Conservation (phyloP, 2,797 vertebrate species). For the Coluber constrictor region DNA sequence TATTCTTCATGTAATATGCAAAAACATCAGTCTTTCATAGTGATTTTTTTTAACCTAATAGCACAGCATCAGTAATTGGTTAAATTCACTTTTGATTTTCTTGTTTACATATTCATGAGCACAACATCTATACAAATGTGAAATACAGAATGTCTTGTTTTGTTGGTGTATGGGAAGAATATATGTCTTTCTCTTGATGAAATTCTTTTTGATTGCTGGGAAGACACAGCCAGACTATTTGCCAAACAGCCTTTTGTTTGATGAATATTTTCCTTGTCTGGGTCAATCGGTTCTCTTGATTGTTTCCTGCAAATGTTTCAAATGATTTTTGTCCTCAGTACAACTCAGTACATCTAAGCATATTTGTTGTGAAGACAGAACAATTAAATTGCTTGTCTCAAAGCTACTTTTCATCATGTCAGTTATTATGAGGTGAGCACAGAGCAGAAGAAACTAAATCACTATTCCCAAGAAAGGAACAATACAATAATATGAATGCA, state of each 20-base stretch:
- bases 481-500: not conserved
- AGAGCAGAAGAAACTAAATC: not conserved
- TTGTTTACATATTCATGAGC: not conserved
- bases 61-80: not conserved
- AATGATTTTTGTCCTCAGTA: not conserved
- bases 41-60: not conserved
- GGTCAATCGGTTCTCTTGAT: not conserved
- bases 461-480: not conserved
- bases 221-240: not conserved
- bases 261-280: not conserved
- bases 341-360: not conserved
- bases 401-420: not conserved
- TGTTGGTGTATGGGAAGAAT: not conserved
- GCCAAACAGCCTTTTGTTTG: not conserved
- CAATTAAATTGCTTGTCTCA: not conserved
- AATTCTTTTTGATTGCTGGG: not conserved
- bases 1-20: not conserved
- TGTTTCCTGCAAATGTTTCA: not conserved
- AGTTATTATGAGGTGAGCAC: not conserved
- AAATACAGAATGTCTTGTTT: not conserved
- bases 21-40: not conserved
- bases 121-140: not conserved
- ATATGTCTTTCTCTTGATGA: not conserved
- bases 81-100: not conserved
- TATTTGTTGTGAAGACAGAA: not conserved